Evolutionary conservation across 1,140 invertebrate genomes (phyloP).

Genomic region (Hypsibius dujardini): DNA sequence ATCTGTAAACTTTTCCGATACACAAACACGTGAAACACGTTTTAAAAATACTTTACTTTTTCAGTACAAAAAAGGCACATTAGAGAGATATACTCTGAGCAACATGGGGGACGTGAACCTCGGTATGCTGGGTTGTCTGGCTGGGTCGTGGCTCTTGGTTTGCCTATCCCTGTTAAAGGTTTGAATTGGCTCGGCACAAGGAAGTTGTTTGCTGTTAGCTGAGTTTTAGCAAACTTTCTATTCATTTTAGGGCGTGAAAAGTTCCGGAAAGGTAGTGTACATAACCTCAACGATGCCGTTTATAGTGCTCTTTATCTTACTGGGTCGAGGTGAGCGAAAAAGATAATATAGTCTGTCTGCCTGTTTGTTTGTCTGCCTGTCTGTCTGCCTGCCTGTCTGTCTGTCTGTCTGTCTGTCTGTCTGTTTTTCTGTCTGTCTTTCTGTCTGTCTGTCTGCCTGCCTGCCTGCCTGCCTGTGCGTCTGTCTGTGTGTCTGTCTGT

Average conservation of each 20-base stretch:
- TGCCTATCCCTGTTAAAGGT: constrained; percentile 12
- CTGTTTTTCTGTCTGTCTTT: too few relatives aligned
- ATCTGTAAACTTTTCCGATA: neutral
- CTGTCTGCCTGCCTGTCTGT: too few relatives aligned
- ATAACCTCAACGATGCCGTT: constrained; percentile 35
- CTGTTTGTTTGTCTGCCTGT: too few relatives aligned
- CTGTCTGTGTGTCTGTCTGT: too few relatives aligned
- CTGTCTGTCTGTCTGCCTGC: too few relatives aligned
- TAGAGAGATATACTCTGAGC: neutral
- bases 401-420: too few relatives aligned
- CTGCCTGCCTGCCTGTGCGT: too few relatives aligned
- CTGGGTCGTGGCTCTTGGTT: neutral
- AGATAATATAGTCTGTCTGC: neutral
- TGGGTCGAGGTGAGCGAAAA: constrained; percentile 28
- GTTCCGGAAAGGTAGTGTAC: constrained; percentile 30
- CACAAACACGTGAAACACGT: neutral
- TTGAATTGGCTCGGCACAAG: neutral
- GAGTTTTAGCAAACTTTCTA: neutral
- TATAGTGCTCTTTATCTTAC: constrained; percentile 30
- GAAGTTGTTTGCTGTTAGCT: neutral
- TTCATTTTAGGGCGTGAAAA: constrained; percentile 12
- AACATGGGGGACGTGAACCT: neutral
- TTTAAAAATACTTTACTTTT: neutral
- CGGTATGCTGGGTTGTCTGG: neutral
- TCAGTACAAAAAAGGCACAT: neutral